phyloP scores from a whole-genome alignment of 2,113 vertebrate genomes.

The Trochalopteron elliotii region DNA sequence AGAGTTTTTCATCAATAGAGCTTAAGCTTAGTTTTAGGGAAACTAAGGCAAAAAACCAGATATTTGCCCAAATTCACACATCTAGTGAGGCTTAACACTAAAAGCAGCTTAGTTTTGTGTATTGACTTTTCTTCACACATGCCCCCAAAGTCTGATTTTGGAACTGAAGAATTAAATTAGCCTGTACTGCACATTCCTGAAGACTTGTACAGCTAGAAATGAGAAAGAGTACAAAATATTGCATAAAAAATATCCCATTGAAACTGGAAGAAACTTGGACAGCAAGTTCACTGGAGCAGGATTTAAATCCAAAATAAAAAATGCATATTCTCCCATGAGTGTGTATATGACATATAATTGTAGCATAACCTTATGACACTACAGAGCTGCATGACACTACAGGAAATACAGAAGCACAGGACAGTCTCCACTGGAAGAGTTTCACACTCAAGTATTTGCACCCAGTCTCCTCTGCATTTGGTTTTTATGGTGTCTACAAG shows the following conservation, averaged over 20 bases:
- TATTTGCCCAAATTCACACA: constrained; percentile 9
- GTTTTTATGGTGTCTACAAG: neutral
- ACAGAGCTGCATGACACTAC: neutral
- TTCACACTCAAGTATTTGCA: neutral
- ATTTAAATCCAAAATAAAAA: neutral
- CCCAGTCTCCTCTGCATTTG: neutral
- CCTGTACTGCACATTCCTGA: neutral
- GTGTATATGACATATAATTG: neutral
- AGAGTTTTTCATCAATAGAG: neutral
- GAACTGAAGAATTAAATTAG: neutral
- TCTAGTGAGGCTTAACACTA: neutral
- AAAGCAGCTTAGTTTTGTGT: neutral
- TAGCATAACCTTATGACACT: neutral
- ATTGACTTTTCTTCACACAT: neutral
- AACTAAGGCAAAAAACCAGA: neutral
- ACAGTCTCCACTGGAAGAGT: neutral
- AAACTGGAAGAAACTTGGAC: neutral
- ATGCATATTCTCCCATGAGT: neutral
- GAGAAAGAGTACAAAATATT: neutral
- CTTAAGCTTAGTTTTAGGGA: neutral
- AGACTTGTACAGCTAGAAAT: neutral
- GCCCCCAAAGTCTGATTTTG: neutral
- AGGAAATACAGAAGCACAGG: neutral
- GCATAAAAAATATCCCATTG: neutral
- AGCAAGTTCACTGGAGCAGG: neutral